A percentile compares a stretch with the other conserved stretches of the same genome.
These are phyloP conservation scores for Acutogordius australiensis DNA, from an alignment of 2,888 invertebrate genomes.

Conservation along the genomic window DNA sequence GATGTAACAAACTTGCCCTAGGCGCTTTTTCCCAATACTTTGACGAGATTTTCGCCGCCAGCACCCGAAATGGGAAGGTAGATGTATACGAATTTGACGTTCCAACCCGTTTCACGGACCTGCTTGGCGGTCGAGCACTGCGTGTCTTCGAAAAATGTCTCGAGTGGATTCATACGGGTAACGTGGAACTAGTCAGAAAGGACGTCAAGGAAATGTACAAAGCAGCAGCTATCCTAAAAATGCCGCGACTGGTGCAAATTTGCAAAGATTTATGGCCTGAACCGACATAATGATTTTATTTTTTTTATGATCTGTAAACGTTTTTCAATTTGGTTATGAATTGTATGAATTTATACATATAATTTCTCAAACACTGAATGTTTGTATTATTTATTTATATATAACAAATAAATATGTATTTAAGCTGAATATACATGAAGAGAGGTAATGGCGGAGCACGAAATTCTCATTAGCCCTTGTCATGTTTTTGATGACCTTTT, in stretches of 20 bases:
- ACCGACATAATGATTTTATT: too few relatives aligned
- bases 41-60: neutral
- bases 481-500: too few relatives aligned
- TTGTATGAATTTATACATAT: too few relatives aligned
- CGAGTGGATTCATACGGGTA: slow-evolving; percentile 9
- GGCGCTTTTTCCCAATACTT: slow-evolving; percentile 7
- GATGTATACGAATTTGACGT: neutral
- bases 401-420: too few relatives aligned
- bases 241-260: neutral
- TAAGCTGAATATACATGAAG: too few relatives aligned
- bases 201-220: slow-evolving; percentile 2
- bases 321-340: too few relatives aligned
- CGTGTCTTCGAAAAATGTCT: neutral
- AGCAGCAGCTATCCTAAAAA: slow-evolving; percentile 2
- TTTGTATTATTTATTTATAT: too few relatives aligned
- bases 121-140: neutral
- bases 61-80: neutral
- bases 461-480: too few relatives aligned
- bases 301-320: too few relatives aligned
- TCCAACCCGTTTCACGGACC: neutral
- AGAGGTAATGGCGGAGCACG: too few relatives aligned
- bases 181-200: neutral
- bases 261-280: slow-evolving; percentile 6
- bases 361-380: too few relatives aligned
- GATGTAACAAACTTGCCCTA: neutral